Conservation (phyloP, 1,140 invertebrate genomes). For the Diprion similis region DNA sequence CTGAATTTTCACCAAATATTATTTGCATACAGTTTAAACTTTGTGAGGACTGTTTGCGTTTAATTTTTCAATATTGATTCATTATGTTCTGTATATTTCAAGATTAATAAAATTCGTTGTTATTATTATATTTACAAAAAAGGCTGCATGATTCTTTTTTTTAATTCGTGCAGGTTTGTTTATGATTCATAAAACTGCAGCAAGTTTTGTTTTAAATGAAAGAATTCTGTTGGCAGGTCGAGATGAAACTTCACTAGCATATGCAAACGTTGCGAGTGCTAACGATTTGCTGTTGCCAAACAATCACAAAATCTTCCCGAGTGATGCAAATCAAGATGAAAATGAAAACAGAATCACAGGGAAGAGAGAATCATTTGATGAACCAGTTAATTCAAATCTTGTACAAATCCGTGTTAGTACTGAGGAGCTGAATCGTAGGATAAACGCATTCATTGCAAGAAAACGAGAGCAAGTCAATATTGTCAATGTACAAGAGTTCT, state of each 20-base stretch:
- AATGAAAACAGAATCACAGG: conserved; percentile 6
- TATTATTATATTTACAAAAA: background rate
- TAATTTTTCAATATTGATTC: background rate
- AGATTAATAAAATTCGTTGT: background rate
- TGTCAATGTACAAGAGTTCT: conserved; percentile 73
- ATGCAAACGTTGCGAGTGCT: background rate
- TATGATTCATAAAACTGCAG: background rate
- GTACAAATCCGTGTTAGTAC: conserved; percentile 68
- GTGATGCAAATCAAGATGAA: conserved; percentile 10
- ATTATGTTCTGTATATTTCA: background rate
- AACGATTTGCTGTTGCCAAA: conserved; percentile 20
- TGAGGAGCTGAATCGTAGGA: conserved; percentile 66
- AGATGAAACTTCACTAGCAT: background rate
- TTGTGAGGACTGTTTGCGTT: no score
- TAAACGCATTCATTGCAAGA: conserved; percentile 69
- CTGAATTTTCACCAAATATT: no score
- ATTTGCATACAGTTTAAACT: no score
- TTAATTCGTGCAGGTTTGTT: conserved; percentile 13
- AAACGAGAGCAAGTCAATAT: conserved; percentile 72
- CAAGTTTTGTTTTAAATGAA: background rate
- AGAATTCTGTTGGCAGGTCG: conserved; percentile 9
- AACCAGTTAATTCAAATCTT: conserved; percentile 55
- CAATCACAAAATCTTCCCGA: conserved; percentile 23
- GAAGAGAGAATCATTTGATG: conserved; percentile 36
- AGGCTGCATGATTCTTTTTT: conserved; percentile 2